A percentile compares a stretch with the other conserved stretches of the same genome.
Evolutionary conservation across 2,797 vertebrate species (phyloP).

Genomic region (Phylloscopus collybita): DNA sequence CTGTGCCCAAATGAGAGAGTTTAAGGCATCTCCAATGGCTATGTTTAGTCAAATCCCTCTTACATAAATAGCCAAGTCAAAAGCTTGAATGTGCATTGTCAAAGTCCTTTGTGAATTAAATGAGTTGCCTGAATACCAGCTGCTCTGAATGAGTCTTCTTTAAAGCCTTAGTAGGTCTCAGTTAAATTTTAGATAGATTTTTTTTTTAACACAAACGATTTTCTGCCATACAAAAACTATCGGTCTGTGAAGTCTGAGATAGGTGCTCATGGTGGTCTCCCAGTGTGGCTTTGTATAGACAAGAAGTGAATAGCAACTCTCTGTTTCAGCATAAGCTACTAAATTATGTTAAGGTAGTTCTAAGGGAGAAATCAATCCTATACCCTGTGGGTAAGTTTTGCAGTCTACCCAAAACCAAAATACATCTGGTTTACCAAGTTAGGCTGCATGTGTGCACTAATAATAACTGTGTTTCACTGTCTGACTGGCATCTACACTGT

Average conservation of each 20-base stretch:
- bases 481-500: neutral
- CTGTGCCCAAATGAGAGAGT: neutral
- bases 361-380: neutral
- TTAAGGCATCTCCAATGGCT: neutral
- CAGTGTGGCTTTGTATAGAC: neutral
- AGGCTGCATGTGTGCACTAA: neutral
- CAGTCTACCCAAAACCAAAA: neutral
- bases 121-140: neutral
- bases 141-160: neutral
- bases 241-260: rapidly evolving
- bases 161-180: neutral
- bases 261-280: neutral
- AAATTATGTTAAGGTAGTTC: neutral
- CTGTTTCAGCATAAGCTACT: neutral
- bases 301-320: neutral
- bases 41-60: neutral
- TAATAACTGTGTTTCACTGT: neutral
- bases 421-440: neutral
- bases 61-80: neutral
- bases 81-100: neutral
- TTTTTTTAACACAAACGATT: neutral
- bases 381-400: neutral
- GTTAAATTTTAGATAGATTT: neutral
- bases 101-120: neutral
- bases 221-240: neutral